Base-by-base conservation (phyloP, 2,888 invertebrate species). In the Pseudococcus longispinus region DNA sequence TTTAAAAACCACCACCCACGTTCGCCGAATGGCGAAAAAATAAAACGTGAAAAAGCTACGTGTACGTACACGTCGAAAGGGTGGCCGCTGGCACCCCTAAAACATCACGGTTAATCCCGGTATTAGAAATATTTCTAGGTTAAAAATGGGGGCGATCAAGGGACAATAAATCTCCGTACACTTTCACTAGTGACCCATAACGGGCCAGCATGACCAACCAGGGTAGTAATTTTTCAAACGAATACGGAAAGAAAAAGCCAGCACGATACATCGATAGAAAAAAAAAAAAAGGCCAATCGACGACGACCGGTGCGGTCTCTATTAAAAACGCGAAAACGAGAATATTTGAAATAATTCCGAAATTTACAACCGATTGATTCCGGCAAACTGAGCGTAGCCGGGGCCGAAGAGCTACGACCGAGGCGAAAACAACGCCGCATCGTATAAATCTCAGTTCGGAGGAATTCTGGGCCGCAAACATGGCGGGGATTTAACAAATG, bases 311-410 rank as follows among this genome's bases (percentile, higher is more conserved):
- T 37, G 37, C 13, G 46, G 46, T 46, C 15, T 60, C 60, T 20
- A 60, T 60, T 60, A 65, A 65, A 60, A 65, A 65, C 23, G 65
- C 26, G 26, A 11, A 51, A 51, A 13, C 11, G 26, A 65, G 20
- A 65, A 65, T 65, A 65, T 65, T 65, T 65, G 65, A 65, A 65
- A 65, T 65, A 65, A 65, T 65, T 65, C 65, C 26, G 51, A 65
- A 65, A 65, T 65, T 65, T 65, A 65, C 65, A 65, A 65, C 65
- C 65, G 65, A 65, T 65, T 65, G 65, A 65, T 65, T 65, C 65
- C 20, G 65, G 55, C 20, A 6, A 55, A 13, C 9, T 6, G 8
- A 46, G 8, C 8, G 37, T 46, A 13, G 37, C 5, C 37, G 8
- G 8, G 37, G 5, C 8, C 37, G 37, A 8, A 6, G 44, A 51